A percentile compares a stretch with the other conserved stretches of the same genome.
Evolutionary conservation across 2,113 vertebrate species (phyloP).

Genomic region (Cynoglossus semilaevis): DNA sequence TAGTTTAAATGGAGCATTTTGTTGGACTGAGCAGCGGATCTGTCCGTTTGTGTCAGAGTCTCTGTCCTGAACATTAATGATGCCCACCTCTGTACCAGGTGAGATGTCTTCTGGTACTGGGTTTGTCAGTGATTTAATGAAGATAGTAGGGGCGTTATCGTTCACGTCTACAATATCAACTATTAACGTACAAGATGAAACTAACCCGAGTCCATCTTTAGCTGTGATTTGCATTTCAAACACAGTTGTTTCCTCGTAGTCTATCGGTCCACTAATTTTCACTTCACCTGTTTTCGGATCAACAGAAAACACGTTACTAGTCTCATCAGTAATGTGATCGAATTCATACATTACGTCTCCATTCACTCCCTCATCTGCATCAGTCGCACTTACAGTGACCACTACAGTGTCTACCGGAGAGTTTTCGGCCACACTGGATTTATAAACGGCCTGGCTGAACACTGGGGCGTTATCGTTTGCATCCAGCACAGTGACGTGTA

Average conservation of each 20-base stretch:
- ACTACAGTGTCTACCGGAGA: slow-evolving; percentile 35
- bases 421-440: slow-evolving; percentile 51
- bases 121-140: slow-evolving; percentile 66
- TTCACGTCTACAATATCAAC: slow-evolving; percentile 73
- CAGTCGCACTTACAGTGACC: slow-evolving; percentile 71
- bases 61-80: slow-evolving; percentile 75
- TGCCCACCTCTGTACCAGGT: slow-evolving; percentile 71
- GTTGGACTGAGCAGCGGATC: slow-evolving; percentile 62
- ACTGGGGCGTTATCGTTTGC: slow-evolving; percentile 67
- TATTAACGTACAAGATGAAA: slow-evolving; percentile 14
- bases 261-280: slow-evolving; percentile 18
- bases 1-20: slow-evolving; percentile 68
- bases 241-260: slow-evolving; percentile 4
- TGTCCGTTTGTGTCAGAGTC: slow-evolving; percentile 71
- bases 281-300: slow-evolving; percentile 50
- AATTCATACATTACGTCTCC: slow-evolving; percentile 13
- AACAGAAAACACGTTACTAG: neutral
- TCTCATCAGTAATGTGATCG: slow-evolving; percentile 23
- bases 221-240: slow-evolving; percentile 50
- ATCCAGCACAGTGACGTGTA: slow-evolving; percentile 65
- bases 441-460: slow-evolving; percentile 43
- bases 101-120: slow-evolving; percentile 62
- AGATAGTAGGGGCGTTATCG: slow-evolving; percentile 73
- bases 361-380: slow-evolving; percentile 40
- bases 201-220: slow-evolving; percentile 29